phyloP scores from a whole-genome alignment of 2,113 vertebrate genomes.

The Coregonus clupeaformis region DNA sequence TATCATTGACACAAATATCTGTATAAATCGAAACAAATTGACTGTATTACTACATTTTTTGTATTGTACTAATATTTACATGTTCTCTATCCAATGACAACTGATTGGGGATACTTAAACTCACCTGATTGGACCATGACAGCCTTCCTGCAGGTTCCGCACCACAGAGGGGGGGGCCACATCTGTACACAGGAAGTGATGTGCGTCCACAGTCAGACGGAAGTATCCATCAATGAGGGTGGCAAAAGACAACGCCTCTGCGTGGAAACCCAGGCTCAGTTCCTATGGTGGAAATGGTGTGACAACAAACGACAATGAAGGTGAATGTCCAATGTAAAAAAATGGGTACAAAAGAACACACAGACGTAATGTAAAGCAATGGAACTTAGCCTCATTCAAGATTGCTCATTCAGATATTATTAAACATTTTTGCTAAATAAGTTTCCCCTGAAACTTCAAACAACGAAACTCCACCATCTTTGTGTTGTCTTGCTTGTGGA shows the following conservation, averaged over 20 bases:
- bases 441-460: too few relatives aligned
- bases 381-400: too few relatives aligned
- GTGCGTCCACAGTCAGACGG: slow-evolving; percentile 84
- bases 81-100: not conserved
- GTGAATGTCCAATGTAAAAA: too few relatives aligned
- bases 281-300: slow-evolving; percentile 64
- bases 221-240: slow-evolving; percentile 85
- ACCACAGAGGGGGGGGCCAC: slow-evolving; percentile 81
- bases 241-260: slow-evolving; percentile 80
- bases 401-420: not conserved
- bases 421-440: too few relatives aligned
- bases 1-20: too few relatives aligned
- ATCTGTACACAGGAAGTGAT: slow-evolving; percentile 86
- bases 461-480: slow-evolving; percentile 72
- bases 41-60: too few relatives aligned
- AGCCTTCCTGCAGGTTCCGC: slow-evolving; percentile 82
- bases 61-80: too few relatives aligned
- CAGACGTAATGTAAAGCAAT: too few relatives aligned
- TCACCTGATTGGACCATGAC: slow-evolving; percentile 85
- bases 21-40: too few relatives aligned
- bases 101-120: slow-evolving; percentile 22
- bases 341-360: too few relatives aligned
- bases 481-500: slow-evolving; percentile 84
- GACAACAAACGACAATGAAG: too few relatives aligned
- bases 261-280: slow-evolving; percentile 68